Evolutionary conservation across 2,888 invertebrate genomes (phyloP).

Genomic region (Peribatodes rhomboidaria): DNA sequence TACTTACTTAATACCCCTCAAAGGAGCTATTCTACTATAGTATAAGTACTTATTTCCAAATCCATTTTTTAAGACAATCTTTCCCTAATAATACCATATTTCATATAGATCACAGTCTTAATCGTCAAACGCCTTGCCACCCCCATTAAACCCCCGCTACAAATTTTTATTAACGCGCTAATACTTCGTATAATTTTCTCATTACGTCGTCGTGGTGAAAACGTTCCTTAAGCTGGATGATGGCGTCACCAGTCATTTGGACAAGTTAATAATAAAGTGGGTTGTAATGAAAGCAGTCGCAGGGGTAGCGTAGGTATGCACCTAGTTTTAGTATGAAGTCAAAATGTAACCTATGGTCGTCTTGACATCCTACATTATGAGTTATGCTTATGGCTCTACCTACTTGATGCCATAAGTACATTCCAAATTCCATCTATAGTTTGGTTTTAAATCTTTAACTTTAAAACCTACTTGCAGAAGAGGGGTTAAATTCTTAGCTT

Average conservation of each 20-base stretch:
- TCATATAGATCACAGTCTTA: slow-evolving; percentile 14
- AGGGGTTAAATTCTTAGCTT: no score
- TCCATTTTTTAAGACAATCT: not conserved
- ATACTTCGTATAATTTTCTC: slow-evolving; percentile 84
- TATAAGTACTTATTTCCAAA: not conserved
- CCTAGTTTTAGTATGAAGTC: no score
- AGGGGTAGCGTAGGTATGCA: not conserved
- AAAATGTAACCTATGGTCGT: no score
- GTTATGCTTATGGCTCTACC: no score
- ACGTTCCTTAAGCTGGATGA: slow-evolving; percentile 67
- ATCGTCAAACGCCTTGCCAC: slow-evolving; percentile 24
- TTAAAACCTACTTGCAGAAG: no score
- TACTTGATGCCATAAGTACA: no score
- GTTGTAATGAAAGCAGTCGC: slow-evolving; percentile 16
- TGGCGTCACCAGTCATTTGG: slow-evolving; percentile 65
- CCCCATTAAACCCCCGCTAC: slow-evolving; percentile 69
- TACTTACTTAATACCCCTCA: no score
- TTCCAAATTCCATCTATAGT: no score
- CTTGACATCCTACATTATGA: no score
- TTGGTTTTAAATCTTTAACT: no score
- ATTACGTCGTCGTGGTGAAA: slow-evolving; percentile 60
- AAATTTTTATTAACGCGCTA: slow-evolving; percentile 84
- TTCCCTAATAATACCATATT: slow-evolving; percentile 6
- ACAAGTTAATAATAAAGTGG: slow-evolving; percentile 35
- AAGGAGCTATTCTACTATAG: no score